Base-by-base conservation (phyloP, 1,140 invertebrate species). In the Drosophila lowei region DNA sequence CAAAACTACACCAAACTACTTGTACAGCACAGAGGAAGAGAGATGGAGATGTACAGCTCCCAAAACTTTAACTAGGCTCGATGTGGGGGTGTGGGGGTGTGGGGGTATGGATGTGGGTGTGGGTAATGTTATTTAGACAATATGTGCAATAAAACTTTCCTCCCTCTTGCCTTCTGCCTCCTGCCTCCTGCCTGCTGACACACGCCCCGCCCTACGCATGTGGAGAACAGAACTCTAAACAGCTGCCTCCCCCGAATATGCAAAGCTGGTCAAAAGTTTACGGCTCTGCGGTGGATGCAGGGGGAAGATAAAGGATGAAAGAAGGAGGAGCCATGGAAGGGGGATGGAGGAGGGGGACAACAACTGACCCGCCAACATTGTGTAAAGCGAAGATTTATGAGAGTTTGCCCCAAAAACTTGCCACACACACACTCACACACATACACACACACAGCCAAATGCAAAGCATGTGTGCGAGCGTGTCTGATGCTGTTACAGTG, bases 311-410 rank as follows among this genome's bases (percentile, higher is more conserved):
- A 25, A 44, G 42, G 34, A 47, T 28, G 15, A 52, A 52, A 15
- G 18, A 30, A 44, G 11, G 15, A 41, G 44, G 48, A 2, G 44
- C n/a, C 43, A 15, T 13, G 67, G 54, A 25, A 44, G 18, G 18
- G 18, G 18, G 18, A 18, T 18, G 18, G 18, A 18, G 1, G 18
- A 30, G 47, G 55, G 34, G 11, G 4, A 11, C 44, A 53, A 47
- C 59, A 62, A 72, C 74, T 89, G 85, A 89, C 85, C 85, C 85
- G 85, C 85, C 85, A 89, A 89, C 85, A 83, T 88, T 89, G 85
- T 89, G 85, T 89, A 77, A 74, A 72, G 70, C 77, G 58, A 89
- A 89, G 85, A 89, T 89, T 89, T 89, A 89, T 89, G 86, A 79
- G 83, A 83, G 66, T 83, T 88, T 88, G 66, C 65, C 73, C 73